Percentiles rank a stretch among this genome's conserved stretches.
Conservation (phyloP, 2,888 invertebrate species). For the Elysia crispata region DNA sequence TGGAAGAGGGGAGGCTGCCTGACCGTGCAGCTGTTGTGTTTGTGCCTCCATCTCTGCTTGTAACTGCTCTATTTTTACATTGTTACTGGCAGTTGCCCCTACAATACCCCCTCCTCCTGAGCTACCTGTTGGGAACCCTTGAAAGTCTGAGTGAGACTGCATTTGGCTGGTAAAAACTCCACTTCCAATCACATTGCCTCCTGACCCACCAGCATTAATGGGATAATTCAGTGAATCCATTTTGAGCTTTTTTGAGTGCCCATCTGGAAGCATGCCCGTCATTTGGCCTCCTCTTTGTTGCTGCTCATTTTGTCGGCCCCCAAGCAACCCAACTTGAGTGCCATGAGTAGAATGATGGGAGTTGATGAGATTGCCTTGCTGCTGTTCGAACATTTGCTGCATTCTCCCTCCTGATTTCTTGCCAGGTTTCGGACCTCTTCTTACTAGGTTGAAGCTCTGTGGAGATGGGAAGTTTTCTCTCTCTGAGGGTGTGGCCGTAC, state of each 20-base stretch:
- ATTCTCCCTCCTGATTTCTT: constrained; percentile 33
- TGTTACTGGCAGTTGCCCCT: too few species aligned
- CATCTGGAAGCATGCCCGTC: background rate
- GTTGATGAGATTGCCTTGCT: constrained; percentile 3
- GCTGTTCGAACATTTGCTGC: constrained; percentile 13
- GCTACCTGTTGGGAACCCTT: too few species aligned
- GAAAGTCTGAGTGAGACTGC: too few species aligned
- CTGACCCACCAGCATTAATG: too few species aligned
- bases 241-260: constrained; percentile 34
- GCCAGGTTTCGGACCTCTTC: constrained; percentile 33
- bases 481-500: constrained; percentile 47
- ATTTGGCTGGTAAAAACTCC: too few species aligned
- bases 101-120: too few species aligned
- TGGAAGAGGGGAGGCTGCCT: constrained; percentile 39
- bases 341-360: background rate
- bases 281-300: background rate
- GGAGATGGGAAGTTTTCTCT: constrained; percentile 43
- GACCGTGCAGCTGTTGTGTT: constrained; percentile 10
- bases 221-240: too few species aligned
- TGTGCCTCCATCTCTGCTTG: background rate
- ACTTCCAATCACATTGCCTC: too few species aligned
- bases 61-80: background rate
- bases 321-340: background rate
- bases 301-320: background rate
- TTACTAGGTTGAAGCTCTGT: constrained; percentile 22